These are phyloP conservation scores for Horisme vitalbata DNA, from an alignment of 2,888 invertebrate species.

Conservation along the genomic window DNA sequence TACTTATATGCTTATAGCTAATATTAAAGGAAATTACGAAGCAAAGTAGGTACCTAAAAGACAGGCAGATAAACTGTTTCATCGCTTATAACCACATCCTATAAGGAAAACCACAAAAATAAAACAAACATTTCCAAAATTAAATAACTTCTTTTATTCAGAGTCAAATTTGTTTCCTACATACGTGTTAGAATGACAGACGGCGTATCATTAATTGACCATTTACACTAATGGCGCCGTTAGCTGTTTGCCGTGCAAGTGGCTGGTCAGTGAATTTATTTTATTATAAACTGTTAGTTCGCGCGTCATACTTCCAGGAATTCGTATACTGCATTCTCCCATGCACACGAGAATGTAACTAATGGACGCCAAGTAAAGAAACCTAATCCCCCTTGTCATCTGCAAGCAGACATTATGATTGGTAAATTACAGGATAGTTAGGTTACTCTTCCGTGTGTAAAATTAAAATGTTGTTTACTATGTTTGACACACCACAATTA, in stretches of 20 bases:
- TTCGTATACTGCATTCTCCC: slow-evolving; percentile 19
- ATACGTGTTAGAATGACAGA: slow-evolving; percentile 80
- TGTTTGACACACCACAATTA: no score
- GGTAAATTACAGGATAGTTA: no score
- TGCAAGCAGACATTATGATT: not conserved
- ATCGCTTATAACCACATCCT: not conserved
- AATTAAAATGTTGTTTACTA: no score
- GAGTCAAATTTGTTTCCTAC: slow-evolving; percentile 83
- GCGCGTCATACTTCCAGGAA: slow-evolving; percentile 43
- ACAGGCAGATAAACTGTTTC: no score
- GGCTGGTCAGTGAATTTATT: slow-evolving; percentile 55
- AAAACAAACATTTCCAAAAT: slow-evolving; percentile 78
- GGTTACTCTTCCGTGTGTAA: no score
- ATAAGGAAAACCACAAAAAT: slow-evolving; percentile 28
- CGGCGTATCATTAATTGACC: slow-evolving; percentile 78
- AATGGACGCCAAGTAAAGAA: slow-evolving; percentile 5
- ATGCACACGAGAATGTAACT: slow-evolving; percentile 10
- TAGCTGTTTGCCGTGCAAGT: slow-evolving; percentile 65
- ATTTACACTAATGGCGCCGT: slow-evolving; percentile 71
- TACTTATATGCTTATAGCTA: no score
- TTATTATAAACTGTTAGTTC: slow-evolving; percentile 39
- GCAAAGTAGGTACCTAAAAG: no score
- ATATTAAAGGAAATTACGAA: no score
- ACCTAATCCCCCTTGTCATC: no score
- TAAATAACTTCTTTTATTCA: slow-evolving; percentile 83